Conservation (phyloP, 2,888 invertebrate species). For the Acrobasis repandana region DNA sequence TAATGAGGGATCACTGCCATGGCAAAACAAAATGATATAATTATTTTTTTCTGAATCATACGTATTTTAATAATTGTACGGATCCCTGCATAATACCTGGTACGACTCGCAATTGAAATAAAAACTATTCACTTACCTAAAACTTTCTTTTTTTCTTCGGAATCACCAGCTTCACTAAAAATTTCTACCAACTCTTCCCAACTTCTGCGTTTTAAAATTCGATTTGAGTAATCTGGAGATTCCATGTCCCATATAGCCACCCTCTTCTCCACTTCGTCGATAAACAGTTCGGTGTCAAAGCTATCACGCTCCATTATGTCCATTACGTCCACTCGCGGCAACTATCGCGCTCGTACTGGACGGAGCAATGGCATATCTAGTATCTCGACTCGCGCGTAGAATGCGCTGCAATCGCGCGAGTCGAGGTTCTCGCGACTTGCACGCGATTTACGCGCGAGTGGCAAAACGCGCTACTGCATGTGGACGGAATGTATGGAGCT, state of each 20-base stretch:
- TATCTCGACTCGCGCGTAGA: conserved; percentile 23
- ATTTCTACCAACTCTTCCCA: conserved; percentile 28
- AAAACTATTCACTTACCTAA: conserved; percentile 22
- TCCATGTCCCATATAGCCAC: conserved; percentile 29
- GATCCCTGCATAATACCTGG: too few species aligned
- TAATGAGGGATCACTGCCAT: background rate
- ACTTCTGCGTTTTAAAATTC: conserved; percentile 25
- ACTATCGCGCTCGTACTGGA: conserved; percentile 19
- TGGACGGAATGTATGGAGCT: background rate
- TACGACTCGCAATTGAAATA: too few species aligned
- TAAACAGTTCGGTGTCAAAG: conserved; percentile 30
- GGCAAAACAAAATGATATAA: conserved; percentile 9
- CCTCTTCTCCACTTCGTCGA: conserved; percentile 28
- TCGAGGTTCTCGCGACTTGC: background rate
- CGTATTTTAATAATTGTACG: too few species aligned
- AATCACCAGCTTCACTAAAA: conserved; percentile 23
- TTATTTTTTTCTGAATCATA: background rate
- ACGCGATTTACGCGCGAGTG: conserved; percentile 6
- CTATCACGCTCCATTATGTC: conserved; percentile 25
- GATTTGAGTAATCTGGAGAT: conserved; percentile 29
- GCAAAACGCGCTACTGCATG: background rate
- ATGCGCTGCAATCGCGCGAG: conserved; percentile 1
- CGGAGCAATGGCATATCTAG: conserved; percentile 26
- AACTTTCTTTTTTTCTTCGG: conserved; percentile 26
- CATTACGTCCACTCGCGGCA: conserved; percentile 26